A percentile compares a stretch with the other conserved stretches of the same genome.
Evolutionary conservation across 2,888 invertebrate species (phyloP).

Genomic region (Oligia strigilis): DNA sequence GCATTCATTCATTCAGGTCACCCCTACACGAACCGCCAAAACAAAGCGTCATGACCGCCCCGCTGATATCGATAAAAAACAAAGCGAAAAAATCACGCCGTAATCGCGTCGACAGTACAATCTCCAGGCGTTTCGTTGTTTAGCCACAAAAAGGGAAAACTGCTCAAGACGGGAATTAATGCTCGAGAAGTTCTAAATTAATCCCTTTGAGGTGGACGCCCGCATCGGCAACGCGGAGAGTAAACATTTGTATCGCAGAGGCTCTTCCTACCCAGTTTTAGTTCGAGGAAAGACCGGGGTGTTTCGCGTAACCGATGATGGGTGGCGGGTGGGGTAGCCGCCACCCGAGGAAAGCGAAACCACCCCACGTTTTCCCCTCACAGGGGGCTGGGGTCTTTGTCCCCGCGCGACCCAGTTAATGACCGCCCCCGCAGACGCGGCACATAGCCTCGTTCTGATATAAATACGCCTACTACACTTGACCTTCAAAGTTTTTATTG

Average conservation of each 20-base stretch:
- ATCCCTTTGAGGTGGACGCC: conserved; percentile 85
- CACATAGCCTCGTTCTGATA: conserved; percentile 88
- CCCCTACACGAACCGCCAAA: conserved; percentile 80
- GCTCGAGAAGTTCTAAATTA: conserved; percentile 85
- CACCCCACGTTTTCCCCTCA: conserved; percentile 79
- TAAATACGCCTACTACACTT: conserved; percentile 91
- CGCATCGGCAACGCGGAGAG: conserved; percentile 75
- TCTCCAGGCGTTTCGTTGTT: conserved; percentile 70
- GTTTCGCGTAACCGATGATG: conserved; percentile 78
- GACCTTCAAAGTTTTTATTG: conserved; percentile 91
- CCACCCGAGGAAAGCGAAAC: conserved; percentile 84
- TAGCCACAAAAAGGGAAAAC: conserved; percentile 83
- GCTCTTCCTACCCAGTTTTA: conserved; percentile 62
- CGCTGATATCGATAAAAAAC: conserved; percentile 58
- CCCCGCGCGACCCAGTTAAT: conserved; percentile 90
- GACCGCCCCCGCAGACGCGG: conserved; percentile 88
- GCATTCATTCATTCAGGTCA: conserved; percentile 84
- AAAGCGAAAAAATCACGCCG: conserved; percentile 67
- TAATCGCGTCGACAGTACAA: conserved; percentile 77
- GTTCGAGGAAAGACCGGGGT: conserved; percentile 80
- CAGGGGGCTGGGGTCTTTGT: conserved; percentile 85
- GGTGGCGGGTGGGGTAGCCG: conserved; percentile 73
- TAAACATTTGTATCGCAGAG: conserved; percentile 80
- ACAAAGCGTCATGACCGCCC: conserved; percentile 71
- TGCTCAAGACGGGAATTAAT: conserved; percentile 80